Base-by-base conservation (phyloP, 2,888 invertebrate species). In the Ophion ventricosus region DNA sequence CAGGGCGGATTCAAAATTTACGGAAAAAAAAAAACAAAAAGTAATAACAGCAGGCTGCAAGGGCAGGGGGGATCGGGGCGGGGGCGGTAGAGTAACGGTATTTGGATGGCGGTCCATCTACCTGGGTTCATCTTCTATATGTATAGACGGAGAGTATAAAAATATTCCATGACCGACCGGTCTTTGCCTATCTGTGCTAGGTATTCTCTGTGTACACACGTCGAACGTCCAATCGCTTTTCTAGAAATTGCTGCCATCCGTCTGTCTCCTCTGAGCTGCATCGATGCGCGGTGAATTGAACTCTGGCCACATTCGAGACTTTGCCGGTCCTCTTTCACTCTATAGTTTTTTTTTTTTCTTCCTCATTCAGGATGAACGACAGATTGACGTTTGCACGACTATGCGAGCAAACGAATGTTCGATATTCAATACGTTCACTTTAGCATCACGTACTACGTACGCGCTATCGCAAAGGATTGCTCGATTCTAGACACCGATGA, bases 161-260 rank as follows among this genome's bases (percentile, higher is more conserved):
- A 26, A 64, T 43, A 56, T 49, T 26, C 70, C 64, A 70, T 63
- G 54, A 57, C 54, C 72, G 74, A 67, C 56, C 43, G 43, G 75
- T 70, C 26, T 29, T 43, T 73, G 56, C 54, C 66, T 66, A 26
- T 66, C 54, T 25, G 43, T 59, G 76, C 40, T 20, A 57, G 67
- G 26, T 2, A 26, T 25, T 75, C 56, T 59, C 69, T 74, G 56
- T 81, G 63, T 70, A 72, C 43, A 78, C 64, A 74, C 59, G 64
- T 57, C 64, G 25, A 66, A 75, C 66, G 73, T 81, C 64, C 78
- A 73, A 82, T 82, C 80, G 77, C 76, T 80, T 80, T 80, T 78
- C 75, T 74, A 74, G 79, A 70, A 80, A 75, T 82, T 82, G 67
- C 74, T 61, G 72, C 79, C 82, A 69, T 84, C 78, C 70, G 78